Evolutionary conservation across 1,140 invertebrate species (phyloP), one percentile per base, ranked within the genome.

Genomic region (Ditylenchus dipsaci): DNA sequence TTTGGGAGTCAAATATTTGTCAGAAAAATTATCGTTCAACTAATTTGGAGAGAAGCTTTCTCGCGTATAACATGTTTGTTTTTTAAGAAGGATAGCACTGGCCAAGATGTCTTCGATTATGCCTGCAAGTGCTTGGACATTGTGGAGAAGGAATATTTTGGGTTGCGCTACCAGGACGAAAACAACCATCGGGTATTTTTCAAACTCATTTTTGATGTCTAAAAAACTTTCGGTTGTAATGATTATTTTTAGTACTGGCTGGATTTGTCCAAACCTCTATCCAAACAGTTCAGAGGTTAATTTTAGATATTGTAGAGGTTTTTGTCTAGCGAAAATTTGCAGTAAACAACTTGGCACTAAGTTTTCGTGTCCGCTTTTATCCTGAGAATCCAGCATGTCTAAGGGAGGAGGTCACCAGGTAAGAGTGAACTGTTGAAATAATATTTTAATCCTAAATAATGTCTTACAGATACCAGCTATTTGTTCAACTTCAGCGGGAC

Each of bases 131-230:
- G 93, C 82, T 86, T 97, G 67, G 92, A 95, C 85, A 88, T 97
- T 72, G 88, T 91, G 69, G 94, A 97, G 85, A 94, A 91, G 78
- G 94, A 97, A 86, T 97, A 97, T 85, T 96, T 97, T 86, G 94
- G 94, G 9, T 87, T 97, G 27, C 88, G 93, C 69, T 97, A 91
- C 89, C 91, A 95, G 38, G 93, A 97, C 86, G 84, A 88, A 33
- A 88, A 89, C 75, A 93, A 93, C 78, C 92, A 96, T 85, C 88
- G 93, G 86, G 93, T 82, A 58, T 59, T 63, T n/a, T 26, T 74
- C 13, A 23, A 17, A 13, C 29, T 17, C 8, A 42, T 47, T 19
- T 73, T 49, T 53, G 63, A 65, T 65, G 3, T 64, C 42, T 65
- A 8, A 56, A 7, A 53, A 53, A 5, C 3, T 21, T 53, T 53